Percentiles rank a stretch among this genome's conserved stretches.
Evolutionary conservation across 1,140 invertebrate species (phyloP).

Genomic region (Pogonomyrmex californicus): DNA sequence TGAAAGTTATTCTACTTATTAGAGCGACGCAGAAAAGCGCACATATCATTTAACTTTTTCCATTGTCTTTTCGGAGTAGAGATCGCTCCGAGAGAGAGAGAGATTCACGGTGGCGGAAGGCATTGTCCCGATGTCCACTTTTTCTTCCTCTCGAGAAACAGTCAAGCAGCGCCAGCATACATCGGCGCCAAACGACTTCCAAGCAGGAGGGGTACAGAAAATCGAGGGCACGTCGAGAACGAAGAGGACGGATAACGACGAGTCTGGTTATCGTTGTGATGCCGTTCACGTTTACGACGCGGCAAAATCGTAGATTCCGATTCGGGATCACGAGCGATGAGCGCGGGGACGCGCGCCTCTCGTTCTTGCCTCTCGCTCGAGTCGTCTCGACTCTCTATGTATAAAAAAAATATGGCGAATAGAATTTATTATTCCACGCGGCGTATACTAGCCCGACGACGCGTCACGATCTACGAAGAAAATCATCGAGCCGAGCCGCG

Average conservation of each 20-base stretch:
- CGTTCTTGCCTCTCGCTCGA: slow-evolving; percentile 1
- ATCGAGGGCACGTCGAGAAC: slow-evolving; percentile 6
- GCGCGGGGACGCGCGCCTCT: slow-evolving; percentile 24
- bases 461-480: slow-evolving; percentile 40
- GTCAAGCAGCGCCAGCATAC: background rate
- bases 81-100: background rate
- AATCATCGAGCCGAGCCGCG: background rate
- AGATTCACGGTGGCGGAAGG: background rate
- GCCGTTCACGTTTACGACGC: slow-evolving; percentile 44
- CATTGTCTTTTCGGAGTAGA: slow-evolving; percentile 3
- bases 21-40: background rate
- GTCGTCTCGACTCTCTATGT: background rate
- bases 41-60: slow-evolving; percentile 10
- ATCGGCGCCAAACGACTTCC: background rate
- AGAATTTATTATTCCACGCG: slow-evolving; percentile 54
- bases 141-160: slow-evolving; percentile 21
- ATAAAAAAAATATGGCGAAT: background rate
- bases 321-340: slow-evolving; percentile 42
- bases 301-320: slow-evolving; percentile 41
- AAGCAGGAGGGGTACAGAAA: background rate
- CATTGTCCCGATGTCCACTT: background rate
- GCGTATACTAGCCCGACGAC: background rate
- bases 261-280: background rate
- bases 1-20: slow-evolving; percentile 18
- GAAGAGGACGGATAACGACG: slow-evolving; percentile 13